A percentile compares a stretch with the other conserved stretches of the same genome.
Evolutionary conservation across 2,888 invertebrate genomes (phyloP).

Genomic region (Trichogramma dendrolimi): DNA sequence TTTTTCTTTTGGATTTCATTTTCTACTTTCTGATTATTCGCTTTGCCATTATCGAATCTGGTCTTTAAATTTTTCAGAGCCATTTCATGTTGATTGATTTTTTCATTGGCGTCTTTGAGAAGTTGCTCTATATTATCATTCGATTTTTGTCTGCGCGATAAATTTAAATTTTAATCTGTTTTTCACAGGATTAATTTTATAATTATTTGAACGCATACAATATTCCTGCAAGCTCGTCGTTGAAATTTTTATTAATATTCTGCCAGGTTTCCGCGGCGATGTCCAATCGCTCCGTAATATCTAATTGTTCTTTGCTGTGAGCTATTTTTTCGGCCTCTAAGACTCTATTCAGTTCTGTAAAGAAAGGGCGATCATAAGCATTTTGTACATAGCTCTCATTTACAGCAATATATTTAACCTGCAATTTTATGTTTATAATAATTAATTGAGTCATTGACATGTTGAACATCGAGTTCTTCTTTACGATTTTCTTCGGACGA

Average conservation of each 20-base stretch:
- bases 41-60: slow-evolving; percentile 18
- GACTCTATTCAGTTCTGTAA: slow-evolving; percentile 14
- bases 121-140: slow-evolving; percentile 19
- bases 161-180: background rate
- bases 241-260: slow-evolving; percentile 15
- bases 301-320: too few species aligned
- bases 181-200: background rate
- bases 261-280: slow-evolving; percentile 6
- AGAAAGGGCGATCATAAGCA: background rate
- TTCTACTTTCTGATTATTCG: slow-evolving; percentile 19
- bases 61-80: slow-evolving; percentile 18
- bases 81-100: slow-evolving; percentile 17
- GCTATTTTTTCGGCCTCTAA: slow-evolving; percentile 25
- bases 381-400: background rate
- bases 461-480: slow-evolving; percentile 21
- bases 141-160: slow-evolving; percentile 15
- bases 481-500: slow-evolving; percentile 26
- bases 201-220: background rate
- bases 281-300: background rate
- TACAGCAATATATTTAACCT: slow-evolving; percentile 10
- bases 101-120: slow-evolving; percentile 15
- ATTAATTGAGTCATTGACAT: slow-evolving; percentile 15
- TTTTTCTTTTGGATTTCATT: slow-evolving; percentile 29
- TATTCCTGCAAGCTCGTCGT: background rate
- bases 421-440: slow-evolving; percentile 17